phyloP scores from a whole-genome alignment of 2,797 vertebrate genomes.

The Emydoidea blandingii region DNA sequence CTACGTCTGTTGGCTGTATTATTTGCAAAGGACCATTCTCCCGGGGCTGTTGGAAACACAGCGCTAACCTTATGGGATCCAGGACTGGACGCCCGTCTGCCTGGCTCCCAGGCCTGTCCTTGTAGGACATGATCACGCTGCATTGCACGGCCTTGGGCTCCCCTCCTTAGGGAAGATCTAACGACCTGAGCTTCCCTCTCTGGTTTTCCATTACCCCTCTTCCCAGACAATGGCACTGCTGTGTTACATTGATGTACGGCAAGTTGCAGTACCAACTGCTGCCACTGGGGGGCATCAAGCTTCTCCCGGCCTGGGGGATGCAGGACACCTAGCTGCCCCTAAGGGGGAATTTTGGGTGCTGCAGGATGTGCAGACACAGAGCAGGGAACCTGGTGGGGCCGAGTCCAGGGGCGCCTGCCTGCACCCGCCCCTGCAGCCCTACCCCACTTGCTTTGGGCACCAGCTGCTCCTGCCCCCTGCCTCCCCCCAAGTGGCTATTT shows the following conservation, averaged over 20 bases:
- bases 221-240: neutral
- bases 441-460: neutral
- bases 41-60: neutral
- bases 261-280: neutral
- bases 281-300: neutral
- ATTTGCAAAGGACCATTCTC: neutral
- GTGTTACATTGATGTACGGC: neutral
- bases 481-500: no score
- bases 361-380: neutral
- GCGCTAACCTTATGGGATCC: neutral
- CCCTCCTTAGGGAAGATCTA: neutral
- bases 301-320: neutral
- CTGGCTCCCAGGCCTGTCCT: neutral
- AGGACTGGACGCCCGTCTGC: neutral
- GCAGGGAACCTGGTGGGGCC: neutral
- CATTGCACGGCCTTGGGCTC: neutral
- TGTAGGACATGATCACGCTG: neutral
- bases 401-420: neutral
- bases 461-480: neutral
- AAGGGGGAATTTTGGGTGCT: neutral
- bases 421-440: neutral
- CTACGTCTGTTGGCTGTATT: neutral
- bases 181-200: neutral
- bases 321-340: neutral
- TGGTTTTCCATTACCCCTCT: neutral